phyloP scores from a whole-genome alignment of 1,140 invertebrate genomes.

The Drosophila funebris region DNA sequence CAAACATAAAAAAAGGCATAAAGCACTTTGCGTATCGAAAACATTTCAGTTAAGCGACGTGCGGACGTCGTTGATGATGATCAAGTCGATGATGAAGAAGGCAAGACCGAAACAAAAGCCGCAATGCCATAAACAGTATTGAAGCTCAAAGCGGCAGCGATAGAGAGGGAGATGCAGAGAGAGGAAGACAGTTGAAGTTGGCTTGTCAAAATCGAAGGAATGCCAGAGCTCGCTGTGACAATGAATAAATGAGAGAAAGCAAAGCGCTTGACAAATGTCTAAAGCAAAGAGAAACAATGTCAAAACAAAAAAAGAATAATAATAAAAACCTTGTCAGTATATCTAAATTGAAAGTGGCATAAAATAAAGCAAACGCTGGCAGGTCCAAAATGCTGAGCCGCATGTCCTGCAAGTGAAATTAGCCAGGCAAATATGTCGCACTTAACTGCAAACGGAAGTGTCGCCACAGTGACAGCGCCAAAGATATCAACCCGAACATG shows the following conservation, averaged over 20 bases:
- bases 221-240: slow-evolving; percentile 20
- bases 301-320: not conserved
- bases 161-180: not conserved
- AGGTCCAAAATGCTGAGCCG: slow-evolving; percentile 54
- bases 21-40: slow-evolving; percentile 58
- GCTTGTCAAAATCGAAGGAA: slow-evolving; percentile 8
- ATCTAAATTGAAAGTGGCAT: slow-evolving; percentile 11
- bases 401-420: slow-evolving; percentile 67
- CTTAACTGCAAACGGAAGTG: slow-evolving; percentile 72
- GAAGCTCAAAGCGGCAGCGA: not conserved
- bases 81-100: not conserved
- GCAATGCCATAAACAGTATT: slow-evolving; percentile 59
- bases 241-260: slow-evolving; percentile 33
- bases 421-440: slow-evolving; percentile 80
- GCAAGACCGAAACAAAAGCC: slow-evolving; percentile 54
- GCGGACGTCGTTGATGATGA: not conserved
- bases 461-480: slow-evolving; percentile 31
- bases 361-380: slow-evolving; percentile 3
- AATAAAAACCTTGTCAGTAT: slow-evolving; percentile 15
- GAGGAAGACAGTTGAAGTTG: not conserved
- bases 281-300: not conserved
- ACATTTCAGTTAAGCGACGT: slow-evolving; percentile 31
- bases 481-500: slow-evolving; percentile 27
- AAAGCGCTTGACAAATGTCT: slow-evolving; percentile 7
- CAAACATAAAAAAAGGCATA: slow-evolving; percentile 54